phyloP scores from a whole-genome alignment of 2,888 invertebrate species.

The Molorchus minor region DNA sequence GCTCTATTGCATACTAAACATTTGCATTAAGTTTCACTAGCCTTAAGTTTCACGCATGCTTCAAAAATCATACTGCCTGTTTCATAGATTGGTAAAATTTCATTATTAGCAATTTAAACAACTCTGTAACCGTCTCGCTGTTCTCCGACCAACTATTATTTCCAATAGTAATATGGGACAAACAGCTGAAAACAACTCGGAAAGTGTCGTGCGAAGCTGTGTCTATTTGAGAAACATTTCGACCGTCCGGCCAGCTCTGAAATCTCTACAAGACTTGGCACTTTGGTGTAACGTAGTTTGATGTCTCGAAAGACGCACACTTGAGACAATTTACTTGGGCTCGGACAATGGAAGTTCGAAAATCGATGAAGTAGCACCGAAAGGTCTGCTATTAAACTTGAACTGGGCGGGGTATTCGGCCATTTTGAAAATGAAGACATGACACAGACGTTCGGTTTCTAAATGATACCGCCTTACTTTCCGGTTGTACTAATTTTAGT shows the following conservation, averaged over 20 bases:
- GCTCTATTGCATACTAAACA: no score
- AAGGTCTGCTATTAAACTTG: conserved; percentile 21
- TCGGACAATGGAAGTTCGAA: conserved; percentile 33
- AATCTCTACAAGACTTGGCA: conserved; percentile 44
- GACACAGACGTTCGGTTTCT: background rate
- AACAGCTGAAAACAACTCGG: conserved; percentile 2
- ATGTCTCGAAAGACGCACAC: conserved; percentile 34
- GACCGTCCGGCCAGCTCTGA: conserved; percentile 22
- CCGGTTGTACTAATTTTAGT: no score
- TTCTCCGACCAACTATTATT: no score
- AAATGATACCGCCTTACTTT: no score
- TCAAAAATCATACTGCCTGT: no score
- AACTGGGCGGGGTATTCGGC: conserved; percentile 12
- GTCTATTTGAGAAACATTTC: conserved; percentile 21
- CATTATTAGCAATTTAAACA: no score
- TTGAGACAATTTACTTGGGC: conserved; percentile 38
- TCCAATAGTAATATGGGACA: no score
- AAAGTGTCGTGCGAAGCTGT: background rate
- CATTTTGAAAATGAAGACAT: conserved; percentile 13
- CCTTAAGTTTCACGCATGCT: no score
- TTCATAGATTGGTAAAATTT: no score
- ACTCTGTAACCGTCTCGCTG: no score
- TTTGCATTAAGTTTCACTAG: no score
- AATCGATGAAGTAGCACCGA: conserved; percentile 23
- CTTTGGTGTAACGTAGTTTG: conserved; percentile 35